Base-by-base conservation (phyloP, 1,140 invertebrate species). In the Diachasmimorpha longicaudata region DNA sequence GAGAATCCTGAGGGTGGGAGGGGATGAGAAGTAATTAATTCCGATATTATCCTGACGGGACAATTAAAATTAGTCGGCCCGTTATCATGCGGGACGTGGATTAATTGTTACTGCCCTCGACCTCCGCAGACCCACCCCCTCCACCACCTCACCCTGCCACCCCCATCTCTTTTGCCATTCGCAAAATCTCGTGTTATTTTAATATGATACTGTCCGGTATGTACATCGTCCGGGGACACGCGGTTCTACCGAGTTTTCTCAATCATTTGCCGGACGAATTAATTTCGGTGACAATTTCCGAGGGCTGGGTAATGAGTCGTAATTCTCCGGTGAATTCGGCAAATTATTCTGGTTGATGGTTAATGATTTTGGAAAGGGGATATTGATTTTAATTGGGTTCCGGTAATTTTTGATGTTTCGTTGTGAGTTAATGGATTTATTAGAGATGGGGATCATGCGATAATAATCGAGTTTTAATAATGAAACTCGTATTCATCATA, bases 11-110 rank as follows among this genome's bases (percentile, higher is more conserved):
- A n/a, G n/a, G n/a, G n/a, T n/a, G n/a, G n/a, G 11, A 42, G 39
- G 39, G 39, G 39, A n/a, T n/a, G n/a, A n/a, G 39, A 42, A 42
- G 39, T 42, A 83, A 81, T 80, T 79, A 80, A 81, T 78, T 67
- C 55, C 58, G 44, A 70, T 71, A 75, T 77, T 70, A 79, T 76
- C 70, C 69, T 77, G 76, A 71, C 52, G 68, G 42, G 52, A 77
- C 72, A 77, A 77, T 77, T 74, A 77, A 74, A 77, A 77, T 77
- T 74, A 77, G 39, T 74, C 76, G 66, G 46, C 21, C 55, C 31
- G 70, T 63, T 72, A 72, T 72, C 70, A 72, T 42, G 9, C 48
- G 14, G 52, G 16, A 42, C 48, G 37, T 63, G 58, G 23, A 63
- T 63, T 13, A 23, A 63, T 63, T 63, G 58, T 63, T 63, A 6